Conservation (phyloP, 2,113 vertebrate species). For the Ophthalmolycus amberensis region DNA sequence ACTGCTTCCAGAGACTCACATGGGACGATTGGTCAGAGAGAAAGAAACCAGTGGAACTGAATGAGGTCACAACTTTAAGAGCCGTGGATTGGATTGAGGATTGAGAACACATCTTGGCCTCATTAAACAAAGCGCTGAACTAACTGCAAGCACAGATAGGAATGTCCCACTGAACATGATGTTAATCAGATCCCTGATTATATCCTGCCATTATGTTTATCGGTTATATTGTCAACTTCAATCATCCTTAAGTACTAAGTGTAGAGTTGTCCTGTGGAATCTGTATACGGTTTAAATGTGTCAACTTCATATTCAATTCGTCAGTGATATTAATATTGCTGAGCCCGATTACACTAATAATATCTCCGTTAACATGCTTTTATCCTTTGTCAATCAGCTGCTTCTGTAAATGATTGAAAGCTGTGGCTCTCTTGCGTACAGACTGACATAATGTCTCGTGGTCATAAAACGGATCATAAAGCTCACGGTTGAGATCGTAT, state of each 20-base stretch:
- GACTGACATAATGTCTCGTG: not conserved
- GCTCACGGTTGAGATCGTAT: no score
- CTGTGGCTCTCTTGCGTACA: not conserved
- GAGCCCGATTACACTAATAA: not conserved
- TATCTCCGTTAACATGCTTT: no score
- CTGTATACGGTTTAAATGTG: not conserved
- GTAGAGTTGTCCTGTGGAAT: not conserved
- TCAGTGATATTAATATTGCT: not conserved
- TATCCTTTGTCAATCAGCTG: not conserved
- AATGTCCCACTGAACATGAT: not conserved
- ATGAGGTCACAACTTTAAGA: conserved; percentile 8
- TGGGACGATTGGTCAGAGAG: conserved; percentile 19
- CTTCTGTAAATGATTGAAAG: not conserved
- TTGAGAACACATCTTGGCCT: conserved; percentile 25
- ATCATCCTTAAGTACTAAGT: not conserved
- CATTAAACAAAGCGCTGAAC: conserved; percentile 10
- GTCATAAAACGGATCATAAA: no score
- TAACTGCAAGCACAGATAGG: conserved; percentile 13
- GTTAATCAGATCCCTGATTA: conserved; percentile 19
- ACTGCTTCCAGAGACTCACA: conserved; percentile 19
- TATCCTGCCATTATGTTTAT: not conserved
- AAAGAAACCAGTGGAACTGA: conserved; percentile 6
- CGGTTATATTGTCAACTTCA: not conserved
- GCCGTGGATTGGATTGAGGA: not conserved
- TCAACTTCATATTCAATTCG: no score